Conservation (phyloP, 2,113 vertebrate species). For the Apus apus region DNA sequence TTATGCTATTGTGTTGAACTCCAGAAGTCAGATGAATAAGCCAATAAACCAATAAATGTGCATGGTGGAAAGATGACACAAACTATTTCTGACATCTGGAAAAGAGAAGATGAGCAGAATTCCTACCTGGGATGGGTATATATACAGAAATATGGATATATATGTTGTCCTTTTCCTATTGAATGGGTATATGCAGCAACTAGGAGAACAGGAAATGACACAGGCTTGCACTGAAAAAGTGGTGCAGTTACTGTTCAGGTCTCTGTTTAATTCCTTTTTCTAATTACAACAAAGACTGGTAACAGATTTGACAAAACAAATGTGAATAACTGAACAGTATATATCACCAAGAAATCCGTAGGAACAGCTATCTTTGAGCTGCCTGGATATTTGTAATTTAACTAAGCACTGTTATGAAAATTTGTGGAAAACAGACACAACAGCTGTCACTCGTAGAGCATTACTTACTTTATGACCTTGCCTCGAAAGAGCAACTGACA, state of each 20-base stretch:
- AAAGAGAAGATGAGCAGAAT: not conserved
- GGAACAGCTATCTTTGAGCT: not conserved
- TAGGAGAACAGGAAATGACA: not conserved
- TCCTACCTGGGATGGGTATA: not conserved
- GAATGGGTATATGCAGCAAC: not conserved
- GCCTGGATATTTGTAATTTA: not conserved
- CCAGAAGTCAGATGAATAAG: not conserved
- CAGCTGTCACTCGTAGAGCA: constrained; percentile 39
- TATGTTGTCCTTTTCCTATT: not conserved
- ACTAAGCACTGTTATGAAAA: constrained; percentile 20
- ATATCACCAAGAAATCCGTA: not conserved
- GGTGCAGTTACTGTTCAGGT: not conserved
- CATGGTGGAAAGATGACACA: not conserved
- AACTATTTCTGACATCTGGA: not conserved
- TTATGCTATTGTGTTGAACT: not conserved
- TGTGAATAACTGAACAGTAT: not conserved
- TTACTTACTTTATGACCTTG: constrained; percentile 40
- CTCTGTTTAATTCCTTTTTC: not conserved
- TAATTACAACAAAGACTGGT: not conserved
- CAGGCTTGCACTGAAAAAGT: not conserved
- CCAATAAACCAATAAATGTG: not conserved
- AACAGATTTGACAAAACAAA: constrained; percentile 4
- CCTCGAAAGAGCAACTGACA: constrained; percentile 28
- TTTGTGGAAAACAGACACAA: constrained; percentile 35
- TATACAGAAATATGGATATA: not conserved